Base-by-base conservation (phyloP, 2,797 vertebrate species). In the Benthosema pterotum region DNA sequence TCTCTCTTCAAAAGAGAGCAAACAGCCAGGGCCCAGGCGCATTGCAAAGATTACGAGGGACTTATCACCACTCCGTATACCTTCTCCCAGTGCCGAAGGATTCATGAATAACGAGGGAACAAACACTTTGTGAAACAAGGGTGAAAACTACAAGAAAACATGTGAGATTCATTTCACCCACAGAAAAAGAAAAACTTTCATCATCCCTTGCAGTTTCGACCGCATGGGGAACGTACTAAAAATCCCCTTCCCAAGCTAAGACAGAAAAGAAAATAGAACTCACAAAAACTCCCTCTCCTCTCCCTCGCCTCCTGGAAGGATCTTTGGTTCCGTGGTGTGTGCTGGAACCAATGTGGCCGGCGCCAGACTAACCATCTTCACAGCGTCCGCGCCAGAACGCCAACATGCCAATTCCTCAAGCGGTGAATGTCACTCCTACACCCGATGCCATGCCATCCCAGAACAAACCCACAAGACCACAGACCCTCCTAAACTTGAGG, bases 391-490 rank as follows among this genome's bases (percentile, higher is more conserved):
- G 51, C 67, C 51, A 69, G 25, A 84, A 69, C 58, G 63, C 60
- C 61, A 79, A 71, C 45, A 65, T 42, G 48, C 16, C 42, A 59
- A n/a, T 14, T 69, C 59, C 64, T 2, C 15, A 12, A 67, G 72
- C 55, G 57, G 61, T 15, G 50, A 14, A 65, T 47, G 67, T 74
- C 72, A 63, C 60, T 75, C 16, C n/a, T 43, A 49, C 58, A 61
- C 32, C 49, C 28, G n/a, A 25, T 3, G 16, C 52, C 60, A 50
- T 67, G 67, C 67, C 69, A 74, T 53, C 61, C 19, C 52, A 67
- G 53, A 68, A 43, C 59, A 64, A 4, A 60, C 60, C 66, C 60
- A 55, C 51, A 5, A 67, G n/a, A 77, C 74, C 69, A 74, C 58
- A 69, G 48, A n/a, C 66, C 52, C 46, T 72, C 48, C 42, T 51